phyloP scores from a whole-genome alignment of 2,113 vertebrate genomes.

The Larimichthys crocea region DNA sequence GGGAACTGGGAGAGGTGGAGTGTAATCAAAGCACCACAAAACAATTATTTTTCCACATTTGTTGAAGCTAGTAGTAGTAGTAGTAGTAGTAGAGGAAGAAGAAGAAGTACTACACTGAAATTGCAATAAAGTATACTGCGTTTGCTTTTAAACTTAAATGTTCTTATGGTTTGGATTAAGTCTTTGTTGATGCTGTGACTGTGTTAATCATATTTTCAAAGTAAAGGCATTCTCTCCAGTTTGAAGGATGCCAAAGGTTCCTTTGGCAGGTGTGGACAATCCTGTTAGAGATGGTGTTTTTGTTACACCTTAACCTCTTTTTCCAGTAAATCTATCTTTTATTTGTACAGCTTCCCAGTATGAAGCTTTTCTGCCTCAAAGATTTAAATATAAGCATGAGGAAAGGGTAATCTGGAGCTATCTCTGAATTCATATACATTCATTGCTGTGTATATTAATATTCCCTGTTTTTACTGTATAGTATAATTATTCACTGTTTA shows the following conservation, averaged over 20 bases:
- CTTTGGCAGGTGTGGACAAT: conserved; percentile 79
- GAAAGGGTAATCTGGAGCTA: conserved; percentile 38
- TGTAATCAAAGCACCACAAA: too few species aligned
- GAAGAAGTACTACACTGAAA: background rate
- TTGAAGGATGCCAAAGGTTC: conserved; percentile 72
- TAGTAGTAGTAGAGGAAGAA: too few species aligned
- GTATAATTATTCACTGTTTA: background rate
- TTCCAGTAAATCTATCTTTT: conserved; percentile 72
- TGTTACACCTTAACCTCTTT: conserved; percentile 71
- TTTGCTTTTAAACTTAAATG: conserved; percentile 47
- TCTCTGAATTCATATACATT: conserved; percentile 6
- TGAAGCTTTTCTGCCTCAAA: conserved; percentile 60
- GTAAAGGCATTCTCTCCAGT: conserved; percentile 55
- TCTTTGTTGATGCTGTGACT: conserved; percentile 67
- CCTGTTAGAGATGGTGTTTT: conserved; percentile 74
- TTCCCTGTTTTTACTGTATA: background rate
- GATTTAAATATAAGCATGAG: conserved; percentile 50
- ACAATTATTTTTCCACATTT: background rate
- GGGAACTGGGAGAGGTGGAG: too few species aligned
- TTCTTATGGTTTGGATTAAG: conserved; percentile 60
- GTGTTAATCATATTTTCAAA: conserved; percentile 78
- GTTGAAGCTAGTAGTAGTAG: background rate
- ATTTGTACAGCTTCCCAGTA: conserved; percentile 62
- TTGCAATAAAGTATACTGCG: conserved; percentile 12
- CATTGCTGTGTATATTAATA: conserved; percentile 12